Percentiles rank a stretch among this genome's conserved stretches.
Evolutionary conservation across 2,113 vertebrate species (phyloP).

Genomic region (Otocyon megalotis): DNA sequence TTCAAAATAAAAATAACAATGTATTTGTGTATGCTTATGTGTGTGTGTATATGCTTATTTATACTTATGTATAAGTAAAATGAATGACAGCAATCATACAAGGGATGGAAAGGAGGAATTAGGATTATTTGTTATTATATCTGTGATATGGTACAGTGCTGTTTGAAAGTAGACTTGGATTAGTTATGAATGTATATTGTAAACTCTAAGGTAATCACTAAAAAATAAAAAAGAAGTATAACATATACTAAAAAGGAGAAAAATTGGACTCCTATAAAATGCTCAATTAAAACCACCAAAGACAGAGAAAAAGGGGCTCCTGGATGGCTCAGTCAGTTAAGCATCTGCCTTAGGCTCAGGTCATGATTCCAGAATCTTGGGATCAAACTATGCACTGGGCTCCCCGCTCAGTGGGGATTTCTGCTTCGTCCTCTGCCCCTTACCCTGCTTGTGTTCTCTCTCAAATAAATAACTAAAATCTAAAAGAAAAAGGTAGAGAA

Average conservation of each 20-base stretch:
- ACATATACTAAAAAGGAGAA: slow-evolving; percentile 10
- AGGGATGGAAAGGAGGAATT: not conserved
- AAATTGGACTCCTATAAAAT: slow-evolving; percentile 36
- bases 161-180: slow-evolving; percentile 18
- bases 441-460: not conserved
- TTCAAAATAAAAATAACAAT: slow-evolving; percentile 16
- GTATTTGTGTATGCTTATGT: not conserved
- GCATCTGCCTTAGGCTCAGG: not conserved
- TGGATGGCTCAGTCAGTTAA: not conserved
- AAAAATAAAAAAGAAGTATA: slow-evolving; percentile 10
- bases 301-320: not conserved
- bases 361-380: not conserved
- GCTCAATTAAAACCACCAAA: slow-evolving; percentile 14
- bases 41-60: not conserved
- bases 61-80: not conserved
- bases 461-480: not conserved
- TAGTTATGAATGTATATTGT: not conserved
- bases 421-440: not conserved
- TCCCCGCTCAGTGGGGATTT: not conserved
- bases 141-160: not conserved
- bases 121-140: not conserved
- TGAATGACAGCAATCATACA: not conserved
- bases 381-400: not conserved
- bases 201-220: not conserved
- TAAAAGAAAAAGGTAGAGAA: too few species aligned